Evolutionary conservation across 2,113 vertebrate genomes (phyloP).

Genomic region (Epinephelus fuscoguttatus): DNA sequence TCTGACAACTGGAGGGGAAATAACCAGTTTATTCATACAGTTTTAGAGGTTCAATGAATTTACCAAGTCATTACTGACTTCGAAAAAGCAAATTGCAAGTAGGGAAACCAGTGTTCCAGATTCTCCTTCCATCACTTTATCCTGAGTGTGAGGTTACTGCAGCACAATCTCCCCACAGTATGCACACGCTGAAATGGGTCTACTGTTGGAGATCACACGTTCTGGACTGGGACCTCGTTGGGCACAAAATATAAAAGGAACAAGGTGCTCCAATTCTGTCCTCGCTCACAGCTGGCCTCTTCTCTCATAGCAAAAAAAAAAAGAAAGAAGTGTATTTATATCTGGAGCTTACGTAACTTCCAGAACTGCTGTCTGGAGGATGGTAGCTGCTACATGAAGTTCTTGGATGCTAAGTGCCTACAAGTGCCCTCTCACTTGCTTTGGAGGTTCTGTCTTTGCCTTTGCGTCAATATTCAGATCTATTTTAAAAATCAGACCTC

Average conservation of each 20-base stretch:
- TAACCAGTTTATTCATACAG: constrained; percentile 1
- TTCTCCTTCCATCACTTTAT: constrained; percentile 51
- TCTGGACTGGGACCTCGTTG: constrained; percentile 61
- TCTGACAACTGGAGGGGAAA: neutral
- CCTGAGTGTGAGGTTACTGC: constrained; percentile 57
- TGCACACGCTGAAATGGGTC: constrained; percentile 61
- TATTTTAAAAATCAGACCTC: constrained; percentile 35
- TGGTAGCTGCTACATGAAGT: constrained; percentile 33
- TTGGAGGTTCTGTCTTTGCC: constrained; percentile 42
- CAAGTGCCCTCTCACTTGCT: constrained; percentile 35
- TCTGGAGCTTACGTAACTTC: constrained; percentile 68
- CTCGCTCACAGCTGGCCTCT: constrained; percentile 76
- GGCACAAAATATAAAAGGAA: constrained; percentile 75
- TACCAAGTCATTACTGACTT: constrained; percentile 23
- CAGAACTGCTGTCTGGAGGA: constrained; percentile 64
- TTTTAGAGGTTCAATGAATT: constrained; percentile 20
- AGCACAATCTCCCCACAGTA: constrained; percentile 47
- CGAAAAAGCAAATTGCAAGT: constrained; percentile 24
- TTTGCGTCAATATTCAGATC: constrained; percentile 31
- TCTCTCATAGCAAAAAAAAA: constrained; percentile 55
- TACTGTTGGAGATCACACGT: constrained; percentile 56
- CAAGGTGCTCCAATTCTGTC: constrained; percentile 85
- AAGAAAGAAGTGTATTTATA: constrained; percentile 72
- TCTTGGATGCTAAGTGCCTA: constrained; percentile 43
- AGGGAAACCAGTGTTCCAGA: constrained; percentile 50